Conservation (phyloP, 1,140 invertebrate species). For the Drosophila punjabiensis region DNA sequence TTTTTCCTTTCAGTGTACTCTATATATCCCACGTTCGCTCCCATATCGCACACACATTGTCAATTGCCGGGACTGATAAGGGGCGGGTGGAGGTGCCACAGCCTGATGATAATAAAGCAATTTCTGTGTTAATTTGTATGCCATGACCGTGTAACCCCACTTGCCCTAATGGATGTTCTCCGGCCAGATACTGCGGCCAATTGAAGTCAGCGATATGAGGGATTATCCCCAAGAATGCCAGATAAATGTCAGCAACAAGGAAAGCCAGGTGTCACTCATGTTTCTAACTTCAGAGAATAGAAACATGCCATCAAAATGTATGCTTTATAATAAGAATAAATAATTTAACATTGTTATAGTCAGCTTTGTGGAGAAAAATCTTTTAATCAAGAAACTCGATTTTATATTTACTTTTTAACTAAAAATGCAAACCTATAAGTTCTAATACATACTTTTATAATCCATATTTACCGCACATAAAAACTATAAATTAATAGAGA, state of each 20-base stretch:
- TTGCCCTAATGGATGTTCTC: constrained; percentile 64
- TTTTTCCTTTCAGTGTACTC: constrained; percentile 6
- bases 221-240: constrained; percentile 15
- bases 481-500: background rate
- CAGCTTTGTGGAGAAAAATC: no score
- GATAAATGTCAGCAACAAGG: constrained; percentile 13
- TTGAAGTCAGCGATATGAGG: constrained; percentile 49
- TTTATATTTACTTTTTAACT: no score
- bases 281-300: background rate
- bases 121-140: constrained; percentile 75
- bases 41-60: constrained; percentile 58
- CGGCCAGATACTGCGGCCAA: constrained; percentile 57
- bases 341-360: no score
- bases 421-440: no score
- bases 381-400: no score
- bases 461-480: no score
- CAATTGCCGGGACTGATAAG: constrained; percentile 59
- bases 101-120: constrained; percentile 67
- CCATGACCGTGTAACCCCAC: constrained; percentile 65
- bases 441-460: no score
- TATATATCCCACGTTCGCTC: constrained; percentile 6
- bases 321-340: no score
- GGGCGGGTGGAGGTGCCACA: background rate
- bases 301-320: no score
- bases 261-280: constrained; percentile 1